Percentiles rank a stretch among this genome's conserved stretches.
phyloP scores from a whole-genome alignment of 2,113 vertebrate species.

The Hylia prasina region DNA sequence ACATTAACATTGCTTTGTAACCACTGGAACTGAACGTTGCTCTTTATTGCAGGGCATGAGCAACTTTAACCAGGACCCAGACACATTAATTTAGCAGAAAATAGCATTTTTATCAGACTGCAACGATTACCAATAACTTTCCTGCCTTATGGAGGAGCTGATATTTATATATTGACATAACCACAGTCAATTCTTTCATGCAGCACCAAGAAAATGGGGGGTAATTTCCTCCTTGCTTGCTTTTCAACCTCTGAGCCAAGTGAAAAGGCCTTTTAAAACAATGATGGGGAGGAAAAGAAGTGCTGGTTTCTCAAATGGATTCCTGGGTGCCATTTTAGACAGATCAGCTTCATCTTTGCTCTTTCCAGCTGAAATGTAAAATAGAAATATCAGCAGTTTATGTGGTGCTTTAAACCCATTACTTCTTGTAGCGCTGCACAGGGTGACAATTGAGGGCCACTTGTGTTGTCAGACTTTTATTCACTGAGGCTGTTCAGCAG shows the following conservation, averaged over 20 bases:
- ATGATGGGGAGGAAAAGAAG: not conserved
- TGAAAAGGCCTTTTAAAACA: not conserved
- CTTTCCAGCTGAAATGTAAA: not conserved
- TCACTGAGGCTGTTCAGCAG: not conserved
- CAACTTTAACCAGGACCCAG: not conserved
- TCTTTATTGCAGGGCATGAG: not conserved
- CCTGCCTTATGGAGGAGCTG: not conserved
- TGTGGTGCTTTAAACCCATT: not conserved
- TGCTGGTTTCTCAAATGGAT: rapidly evolving
- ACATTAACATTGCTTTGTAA: not conserved
- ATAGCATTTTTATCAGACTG: not conserved
- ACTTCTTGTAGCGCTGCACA: rapidly evolving
- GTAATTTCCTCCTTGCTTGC: not conserved
- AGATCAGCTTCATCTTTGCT: not conserved
- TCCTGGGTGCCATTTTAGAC: not conserved
- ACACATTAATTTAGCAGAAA: not conserved
- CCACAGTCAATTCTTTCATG: not conserved
- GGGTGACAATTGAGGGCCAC: not conserved
- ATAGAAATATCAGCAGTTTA: not conserved
- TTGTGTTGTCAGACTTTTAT: not conserved
- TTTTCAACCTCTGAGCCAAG: not conserved
- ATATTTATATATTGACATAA: not conserved
- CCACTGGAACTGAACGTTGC: not conserved
- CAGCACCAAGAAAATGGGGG: not conserved
- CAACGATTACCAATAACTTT: not conserved